Base-by-base conservation (phyloP, 2,888 invertebrate species). In the Diplazon laetatorius region DNA sequence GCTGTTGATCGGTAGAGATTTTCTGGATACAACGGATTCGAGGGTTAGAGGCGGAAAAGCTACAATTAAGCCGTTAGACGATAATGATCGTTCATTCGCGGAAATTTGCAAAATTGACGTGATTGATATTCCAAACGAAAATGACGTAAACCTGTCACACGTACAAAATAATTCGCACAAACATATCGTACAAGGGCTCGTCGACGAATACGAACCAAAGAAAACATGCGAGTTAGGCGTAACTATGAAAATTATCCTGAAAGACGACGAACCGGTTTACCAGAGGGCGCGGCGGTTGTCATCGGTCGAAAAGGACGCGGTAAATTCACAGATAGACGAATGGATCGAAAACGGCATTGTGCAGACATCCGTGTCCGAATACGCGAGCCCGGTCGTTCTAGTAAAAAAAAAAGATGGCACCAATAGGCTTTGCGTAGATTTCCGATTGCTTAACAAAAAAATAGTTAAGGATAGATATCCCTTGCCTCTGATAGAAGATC, bases 331-430 rank as follows among this genome's bases (percentile, higher is more conserved):
- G 62, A 76, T 87, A 22, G 73, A 84, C 1, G 73, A 83, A 16
- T 87, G 87, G 86, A 37, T 87, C 22, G 37, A 76, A n/a, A 80
- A 85, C 4, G 84, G 81, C 22, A 83, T 87, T 2, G 82, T 86
- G n/a, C 78, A 82, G 52, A 80, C 73, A 4, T 84, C 86, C 48
- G 48, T 48, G 8, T 88, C 88, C 0, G 86, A 86, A 14, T 88
- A 83, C 66, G 81, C 87, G 14, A 86, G 84, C 39, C 79, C 84
- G 5, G 81, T 42, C 42, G 80, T 18, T 63, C 60, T 2, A 78
- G 80, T 25, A n/a, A n/a, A 25, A 57, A 80, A 81, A 60, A 82
- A 82, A 63, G 82, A 80, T 55, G 52, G 73, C 6, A 65, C 78
- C 16, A 12, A 18, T 0, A 44, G 72, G 12, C 60, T 82, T 18